Evolutionary conservation across 2,113 vertebrate species (phyloP).

Genomic region (Corvus cornix): DNA sequence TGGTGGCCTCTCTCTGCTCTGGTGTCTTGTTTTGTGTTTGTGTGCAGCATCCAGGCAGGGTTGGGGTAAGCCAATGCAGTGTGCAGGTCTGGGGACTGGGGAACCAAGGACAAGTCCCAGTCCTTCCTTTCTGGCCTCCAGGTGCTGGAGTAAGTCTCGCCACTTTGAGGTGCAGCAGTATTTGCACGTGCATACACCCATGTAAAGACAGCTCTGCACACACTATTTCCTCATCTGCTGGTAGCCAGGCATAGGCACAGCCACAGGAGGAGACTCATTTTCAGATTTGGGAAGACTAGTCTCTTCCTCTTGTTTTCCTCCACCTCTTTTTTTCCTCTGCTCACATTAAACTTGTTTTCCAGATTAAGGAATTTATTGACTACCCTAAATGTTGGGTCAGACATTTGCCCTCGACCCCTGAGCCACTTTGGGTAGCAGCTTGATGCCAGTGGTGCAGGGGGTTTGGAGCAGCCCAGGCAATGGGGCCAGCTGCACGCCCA

Average conservation of each 20-base stretch:
- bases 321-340: not conserved
- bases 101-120: not conserved
- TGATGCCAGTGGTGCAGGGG: not conserved
- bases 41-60: fast-evolving
- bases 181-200: fast-evolving
- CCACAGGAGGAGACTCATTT: not conserved
- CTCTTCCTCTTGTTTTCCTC: not conserved
- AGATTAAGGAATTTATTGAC: not conserved
- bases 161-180: fast-evolving
- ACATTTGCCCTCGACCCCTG: not conserved
- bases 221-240: not conserved
- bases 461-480: not conserved
- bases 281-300: not conserved
- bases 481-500: fast-evolving
- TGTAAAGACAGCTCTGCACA: not conserved
- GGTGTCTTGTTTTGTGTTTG: fast-evolving
- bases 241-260: not conserved
- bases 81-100: not conserved
- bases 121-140: not conserved
- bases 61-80: fast-evolving
- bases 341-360: not conserved
- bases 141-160: not conserved
- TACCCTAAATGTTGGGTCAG: not conserved
- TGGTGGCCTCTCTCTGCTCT: not conserved
- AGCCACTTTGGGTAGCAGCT: not conserved